Percentiles rank a stretch among this genome's conserved stretches.
Evolutionary conservation across 2,113 vertebrate species (phyloP).

Genomic region (Oryzias javanicus): DNA sequence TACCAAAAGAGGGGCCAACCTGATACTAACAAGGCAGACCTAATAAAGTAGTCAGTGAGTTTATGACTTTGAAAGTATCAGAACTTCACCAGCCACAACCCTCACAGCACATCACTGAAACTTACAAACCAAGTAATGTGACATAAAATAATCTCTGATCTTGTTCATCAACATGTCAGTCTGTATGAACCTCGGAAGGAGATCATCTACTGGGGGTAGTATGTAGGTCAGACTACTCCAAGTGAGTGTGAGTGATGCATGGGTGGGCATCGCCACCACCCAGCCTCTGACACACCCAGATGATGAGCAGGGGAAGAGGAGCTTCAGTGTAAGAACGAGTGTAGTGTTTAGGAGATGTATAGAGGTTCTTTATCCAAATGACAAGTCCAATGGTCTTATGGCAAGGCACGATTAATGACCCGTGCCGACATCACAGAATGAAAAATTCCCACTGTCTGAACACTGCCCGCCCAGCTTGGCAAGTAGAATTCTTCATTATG

Average conservation of each 20-base stretch:
- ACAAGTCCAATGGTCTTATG: conserved; percentile 86
- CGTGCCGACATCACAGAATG: conserved; percentile 86
- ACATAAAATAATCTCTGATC: conserved; percentile 6
- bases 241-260: conserved; percentile 22
- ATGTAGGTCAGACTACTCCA: conserved; percentile 68
- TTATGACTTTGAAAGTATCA: no score
- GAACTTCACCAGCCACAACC: no score
- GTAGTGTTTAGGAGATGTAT: conserved; percentile 61
- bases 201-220: conserved; percentile 59
- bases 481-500: conserved; percentile 86
- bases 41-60: no score
- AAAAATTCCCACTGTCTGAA: conserved; percentile 85
- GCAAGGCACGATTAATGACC: conserved; percentile 91
- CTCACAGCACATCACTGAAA: no score
- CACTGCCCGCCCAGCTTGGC: conserved; percentile 75
- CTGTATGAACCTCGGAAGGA: conserved; percentile 44
- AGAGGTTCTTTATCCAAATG: conserved; percentile 84
- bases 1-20: no score
- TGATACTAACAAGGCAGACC: no score
- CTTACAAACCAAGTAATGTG: no score
- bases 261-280: conserved; percentile 42
- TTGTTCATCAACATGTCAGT: conserved; percentile 28
- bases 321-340: conserved; percentile 17
- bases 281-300: conserved; percentile 44
- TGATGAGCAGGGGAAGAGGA: conserved; percentile 37